Evolutionary conservation across 2,113 vertebrate genomes (phyloP).

Genomic region (Macaca mulatta): DNA sequence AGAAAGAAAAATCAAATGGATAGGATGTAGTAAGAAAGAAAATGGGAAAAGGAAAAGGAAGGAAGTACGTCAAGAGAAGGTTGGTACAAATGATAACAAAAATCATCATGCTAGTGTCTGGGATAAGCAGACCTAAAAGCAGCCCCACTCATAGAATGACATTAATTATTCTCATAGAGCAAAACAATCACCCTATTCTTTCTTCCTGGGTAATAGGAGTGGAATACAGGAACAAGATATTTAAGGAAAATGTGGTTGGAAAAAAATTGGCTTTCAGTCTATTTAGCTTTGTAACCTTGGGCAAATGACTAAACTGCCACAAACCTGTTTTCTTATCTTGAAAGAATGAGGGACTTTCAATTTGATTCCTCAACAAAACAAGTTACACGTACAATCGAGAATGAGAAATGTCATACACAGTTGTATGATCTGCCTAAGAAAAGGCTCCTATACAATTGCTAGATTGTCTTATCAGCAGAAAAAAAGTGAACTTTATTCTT

Average conservation of each 20-base stretch:
- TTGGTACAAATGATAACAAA: background rate
- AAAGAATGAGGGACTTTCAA: background rate
- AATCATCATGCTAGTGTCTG: background rate
- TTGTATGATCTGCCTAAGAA: background rate
- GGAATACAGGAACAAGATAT: background rate
- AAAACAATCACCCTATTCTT: background rate
- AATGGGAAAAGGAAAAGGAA: background rate
- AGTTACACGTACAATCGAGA: background rate
- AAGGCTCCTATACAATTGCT: background rate
- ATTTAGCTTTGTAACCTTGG: background rate
- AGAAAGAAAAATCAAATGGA: background rate
- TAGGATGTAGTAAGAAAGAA: background rate
- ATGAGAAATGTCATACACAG: background rate
- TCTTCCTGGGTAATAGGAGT: background rate
- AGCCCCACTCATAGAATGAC: background rate
- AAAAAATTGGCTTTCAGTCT: background rate
- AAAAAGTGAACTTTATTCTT: background rate
- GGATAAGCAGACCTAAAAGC: background rate
- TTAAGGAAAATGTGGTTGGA: background rate
- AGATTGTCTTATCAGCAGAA: background rate
- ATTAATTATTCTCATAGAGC: background rate
- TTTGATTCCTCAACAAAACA: background rate
- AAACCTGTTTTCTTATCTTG: background rate
- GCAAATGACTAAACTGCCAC: background rate
- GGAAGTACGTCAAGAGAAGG: background rate